phyloP scores from a whole-genome alignment of 2,113 vertebrate genomes.

The Lepus timidus region DNA sequence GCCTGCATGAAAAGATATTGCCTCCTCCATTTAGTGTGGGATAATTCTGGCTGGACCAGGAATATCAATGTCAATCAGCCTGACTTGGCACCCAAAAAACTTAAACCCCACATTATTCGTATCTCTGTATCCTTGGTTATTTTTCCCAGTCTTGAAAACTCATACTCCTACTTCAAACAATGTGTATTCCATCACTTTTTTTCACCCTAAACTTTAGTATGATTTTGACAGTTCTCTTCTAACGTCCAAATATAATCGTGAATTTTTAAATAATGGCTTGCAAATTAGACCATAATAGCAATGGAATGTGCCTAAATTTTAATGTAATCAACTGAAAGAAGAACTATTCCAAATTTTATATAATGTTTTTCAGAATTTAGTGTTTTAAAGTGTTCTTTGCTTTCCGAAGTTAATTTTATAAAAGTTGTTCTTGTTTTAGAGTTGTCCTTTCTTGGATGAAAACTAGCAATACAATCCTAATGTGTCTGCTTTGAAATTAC shows the following conservation, averaged over 20 bases:
- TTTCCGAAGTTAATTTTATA: not conserved
- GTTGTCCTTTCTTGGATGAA: not conserved
- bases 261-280: not conserved
- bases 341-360: not conserved
- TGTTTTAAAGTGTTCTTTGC: not conserved
- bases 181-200: not conserved
- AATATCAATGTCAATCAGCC: not conserved
- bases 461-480: not conserved
- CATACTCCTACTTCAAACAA: not conserved
- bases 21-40: not conserved
- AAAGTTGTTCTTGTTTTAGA: not conserved
- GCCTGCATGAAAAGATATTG: not conserved
- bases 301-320: not conserved
- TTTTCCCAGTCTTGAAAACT: not conserved
- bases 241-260: not conserved
- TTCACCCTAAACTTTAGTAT: not conserved
- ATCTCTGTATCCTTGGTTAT: too few species aligned
- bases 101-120: accelerated
- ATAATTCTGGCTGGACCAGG: too few species aligned
- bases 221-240: not conserved
- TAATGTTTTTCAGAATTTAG: not conserved
- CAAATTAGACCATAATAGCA: not conserved
- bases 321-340: not conserved
- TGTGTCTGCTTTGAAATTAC: not conserved
- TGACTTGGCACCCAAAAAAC: not conserved